These are phyloP conservation scores for Heterotilapia buettikoferi DNA, from an alignment of 2,113 vertebrate genomes.

Conservation along the genomic window DNA sequence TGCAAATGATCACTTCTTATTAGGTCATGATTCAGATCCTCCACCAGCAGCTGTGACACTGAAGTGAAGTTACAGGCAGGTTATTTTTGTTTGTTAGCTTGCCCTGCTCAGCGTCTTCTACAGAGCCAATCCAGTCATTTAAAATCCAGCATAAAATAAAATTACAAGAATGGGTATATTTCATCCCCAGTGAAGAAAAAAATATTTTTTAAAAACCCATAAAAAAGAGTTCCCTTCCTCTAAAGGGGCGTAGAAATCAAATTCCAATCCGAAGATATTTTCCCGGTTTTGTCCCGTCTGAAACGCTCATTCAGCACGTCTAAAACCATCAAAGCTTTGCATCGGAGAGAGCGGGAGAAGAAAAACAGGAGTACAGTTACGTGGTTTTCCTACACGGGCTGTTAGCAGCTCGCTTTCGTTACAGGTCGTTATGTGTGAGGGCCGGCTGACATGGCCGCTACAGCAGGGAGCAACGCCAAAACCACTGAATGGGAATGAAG, in stretches of 20 bases:
- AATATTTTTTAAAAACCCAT: not conserved
- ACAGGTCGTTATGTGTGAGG: not conserved
- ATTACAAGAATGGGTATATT: not conserved
- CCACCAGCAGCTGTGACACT: not conserved
- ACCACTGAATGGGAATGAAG: not conserved
- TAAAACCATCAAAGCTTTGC: not conserved
- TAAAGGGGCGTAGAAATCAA: not conserved
- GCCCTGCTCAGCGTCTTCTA: not conserved
- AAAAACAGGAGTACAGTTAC: not conserved
- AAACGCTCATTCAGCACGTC: not conserved
- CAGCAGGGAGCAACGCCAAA: not conserved
- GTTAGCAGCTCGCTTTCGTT: not conserved
- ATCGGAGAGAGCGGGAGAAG: not conserved
- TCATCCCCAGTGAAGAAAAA: rapidly evolving
- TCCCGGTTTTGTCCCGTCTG: not conserved
- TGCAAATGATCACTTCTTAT: no score
- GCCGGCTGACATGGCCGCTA: not conserved
- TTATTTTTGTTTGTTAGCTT: not conserved
- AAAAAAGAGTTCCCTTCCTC: not conserved
- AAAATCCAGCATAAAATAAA: not conserved
- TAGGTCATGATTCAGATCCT: not conserved
- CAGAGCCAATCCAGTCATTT: not conserved
- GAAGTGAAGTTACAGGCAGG: not conserved
- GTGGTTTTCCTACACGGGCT: not conserved
- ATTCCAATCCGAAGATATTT: not conserved